Evolutionary conservation across 2,797 vertebrate species (phyloP), one percentile per base, ranked within the genome.

Genomic region (Sorex maritimensis): DNA sequence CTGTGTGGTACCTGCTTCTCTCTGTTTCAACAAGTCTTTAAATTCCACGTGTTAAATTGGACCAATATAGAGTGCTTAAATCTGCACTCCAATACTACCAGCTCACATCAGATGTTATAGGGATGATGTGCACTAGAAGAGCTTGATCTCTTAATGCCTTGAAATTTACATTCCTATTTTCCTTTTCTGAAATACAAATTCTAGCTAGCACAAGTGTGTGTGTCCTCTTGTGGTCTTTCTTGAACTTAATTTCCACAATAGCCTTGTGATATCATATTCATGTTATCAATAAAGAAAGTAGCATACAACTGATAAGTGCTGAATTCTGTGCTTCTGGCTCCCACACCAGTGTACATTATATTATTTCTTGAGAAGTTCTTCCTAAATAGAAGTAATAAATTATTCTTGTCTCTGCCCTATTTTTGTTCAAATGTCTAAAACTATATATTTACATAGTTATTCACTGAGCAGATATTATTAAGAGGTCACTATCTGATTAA

Each of bases 181-280:
- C n/a, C 58, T 92, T 72, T 44, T 26, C 67, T 46, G 34, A 79
- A 93, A 85, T 19, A 14, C 21, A 26, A 44, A 71, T 23, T 79
- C 44, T 80, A 34, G 46, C 24, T 69, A 12, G 23, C 12, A 67
- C 24, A 19, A 34, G 8, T 65, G 1, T 73, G 15, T 88, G 28
- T 92, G 28, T 38, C 23, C 12, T 46, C 38, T 34, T n/a, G 46
- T 58, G 21, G 38, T 65, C 46, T 71, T 61, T 71, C 30, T 38
- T 3, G 21, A 5, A 44, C 55, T 26, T 88, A 46, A 78, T 71
- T 7, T 88, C 41, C 74, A 28, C 11, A 30, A 46, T 17, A 79
- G 11, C 55, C 68, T 24, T 77, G 14, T 82, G 73, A 88, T 63
- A 15, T 49, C 10, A 30, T 30, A 15, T 3, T 24, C n/a, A 71